These are phyloP conservation scores for Ceratotherium simum DNA, from an alignment of 2,113 vertebrate species.

Conservation along the genomic window DNA sequence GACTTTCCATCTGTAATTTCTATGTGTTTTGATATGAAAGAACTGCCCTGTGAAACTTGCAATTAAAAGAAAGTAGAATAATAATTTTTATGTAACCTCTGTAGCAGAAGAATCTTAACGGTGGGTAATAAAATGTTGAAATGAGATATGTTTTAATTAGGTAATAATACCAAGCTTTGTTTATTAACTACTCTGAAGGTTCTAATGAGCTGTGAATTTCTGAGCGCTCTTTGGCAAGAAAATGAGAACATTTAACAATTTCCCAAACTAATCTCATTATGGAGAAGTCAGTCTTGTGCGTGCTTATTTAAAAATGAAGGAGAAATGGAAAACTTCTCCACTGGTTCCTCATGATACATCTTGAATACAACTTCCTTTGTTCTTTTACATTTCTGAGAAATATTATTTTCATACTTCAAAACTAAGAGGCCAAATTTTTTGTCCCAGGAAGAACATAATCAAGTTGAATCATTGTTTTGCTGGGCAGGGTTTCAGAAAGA, in stretches of 20 bases:
- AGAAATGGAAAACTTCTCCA: conserved; percentile 39
- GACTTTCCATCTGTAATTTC: conserved; percentile 58
- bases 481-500: not conserved
- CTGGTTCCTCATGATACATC: not conserved
- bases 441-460: not conserved
- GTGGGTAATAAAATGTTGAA: conserved; percentile 81
- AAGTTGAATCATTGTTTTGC: not conserved
- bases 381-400: conserved; percentile 31
- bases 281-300: conserved; percentile 61
- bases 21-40: conserved; percentile 68
- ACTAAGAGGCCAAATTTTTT: not conserved
- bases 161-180: conserved; percentile 83
- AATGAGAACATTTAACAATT: conserved; percentile 82
- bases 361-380: conserved; percentile 6
- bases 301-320: conserved; percentile 71
- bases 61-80: conserved; percentile 75
- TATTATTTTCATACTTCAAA: conserved; percentile 8
- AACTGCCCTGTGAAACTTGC: conserved; percentile 69
- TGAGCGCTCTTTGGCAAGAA: conserved; percentile 77
- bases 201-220: conserved; percentile 85
- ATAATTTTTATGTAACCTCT: conserved; percentile 79
- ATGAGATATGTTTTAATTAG: conserved; percentile 86
- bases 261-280: conserved; percentile 75
- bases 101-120: conserved; percentile 81
- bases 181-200: conserved; percentile 86